Evolutionary conservation across 2,888 invertebrate species (phyloP).

Genomic region (Bombylius major): DNA sequence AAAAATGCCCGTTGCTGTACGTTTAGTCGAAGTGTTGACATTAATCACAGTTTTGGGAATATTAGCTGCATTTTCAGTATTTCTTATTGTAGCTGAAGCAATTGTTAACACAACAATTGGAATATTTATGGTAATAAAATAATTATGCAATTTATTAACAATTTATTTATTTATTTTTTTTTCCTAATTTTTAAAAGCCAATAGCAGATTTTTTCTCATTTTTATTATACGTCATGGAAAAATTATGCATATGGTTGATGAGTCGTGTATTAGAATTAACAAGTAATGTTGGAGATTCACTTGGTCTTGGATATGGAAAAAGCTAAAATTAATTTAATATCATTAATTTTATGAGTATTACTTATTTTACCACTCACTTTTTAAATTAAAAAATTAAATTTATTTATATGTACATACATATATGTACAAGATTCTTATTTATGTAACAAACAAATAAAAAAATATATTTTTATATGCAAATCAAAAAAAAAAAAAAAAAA

Average conservation of each 20-base stretch:
- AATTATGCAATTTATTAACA: neutral
- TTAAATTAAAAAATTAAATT: too few relatives aligned
- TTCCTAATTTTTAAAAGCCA: neutral
- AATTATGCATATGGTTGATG: slow-evolving; percentile 5
- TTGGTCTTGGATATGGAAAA: neutral
- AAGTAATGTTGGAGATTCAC: slow-evolving; percentile 1
- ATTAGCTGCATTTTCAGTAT: slow-evolving; percentile 19
- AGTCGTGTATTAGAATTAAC: slow-evolving; percentile 5
- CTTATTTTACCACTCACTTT: too few relatives aligned
- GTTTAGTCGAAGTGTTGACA: slow-evolving; percentile 20
- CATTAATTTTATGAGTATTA: too few relatives aligned
- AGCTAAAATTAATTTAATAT: too few relatives aligned
- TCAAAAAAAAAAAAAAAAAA: too few relatives aligned
- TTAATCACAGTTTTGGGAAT: slow-evolving; percentile 20
- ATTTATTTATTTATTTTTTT: neutral
- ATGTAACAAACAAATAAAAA: too few relatives aligned
- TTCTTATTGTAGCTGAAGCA: slow-evolving; percentile 20
- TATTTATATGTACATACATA: too few relatives aligned
- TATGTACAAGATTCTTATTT: too few relatives aligned
- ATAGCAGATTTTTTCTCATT: neutral
- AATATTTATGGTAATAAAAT: slow-evolving; percentile 17
- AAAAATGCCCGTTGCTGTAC: slow-evolving; percentile 22
- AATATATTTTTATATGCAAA: too few relatives aligned
- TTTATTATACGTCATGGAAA: slow-evolving; percentile 1
- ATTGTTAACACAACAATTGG: slow-evolving; percentile 16